Base-by-base conservation (phyloP, 2,113 vertebrate genomes). In the Zosterops hypoxanthus region DNA sequence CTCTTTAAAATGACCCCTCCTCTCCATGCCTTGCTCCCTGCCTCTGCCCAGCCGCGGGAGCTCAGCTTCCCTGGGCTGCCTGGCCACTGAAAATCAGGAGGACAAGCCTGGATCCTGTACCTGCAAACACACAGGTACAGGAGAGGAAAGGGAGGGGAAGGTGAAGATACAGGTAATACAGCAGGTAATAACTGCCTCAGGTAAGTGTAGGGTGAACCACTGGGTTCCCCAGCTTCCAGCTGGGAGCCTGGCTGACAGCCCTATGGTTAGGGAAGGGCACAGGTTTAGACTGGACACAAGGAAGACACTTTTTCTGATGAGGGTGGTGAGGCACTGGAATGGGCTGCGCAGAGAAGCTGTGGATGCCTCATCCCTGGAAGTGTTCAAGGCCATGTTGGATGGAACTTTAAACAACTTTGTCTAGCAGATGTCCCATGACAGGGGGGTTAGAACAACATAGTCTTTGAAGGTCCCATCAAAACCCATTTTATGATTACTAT, bases 1-100 rank as follows among this genome's bases (percentile, higher is more conserved):
- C 81, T 84, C 96, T 97, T 92, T 96, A 82, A 95, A 92, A 70
- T 94, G 95, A 96, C 92, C 94, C 94, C 95, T 96, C 95, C 97
- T 92, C 95, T 92, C 82, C 8, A 44, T 87, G 86, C 86, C 92
- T 88, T 22, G 7, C 89, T 94, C 94, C 36, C 76, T 87, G 92
- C 92, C 60, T 53, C 78, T 94, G 92, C 91, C 85, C 90, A 82
- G 66, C 63, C 90, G 28, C 15, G 3, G 82, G 52, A 92, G 44
- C 96, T 97, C 88, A 92, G 90, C 97, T 96, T 97, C 95, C 50
- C 80, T 4, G 28, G 68, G 52, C 81, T 95, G 91, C 75, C 63
- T 60, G 63, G n/a, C 63, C 70, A 61, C 64, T 17, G 12, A 76
- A 83, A 94, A 52, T 46, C 3, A 5, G 59, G 39, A 39, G 19